Percentiles rank a stretch among this genome's conserved stretches.
Conservation (phyloP, 1,140 invertebrate genomes). For the Lucilia sericata region DNA sequence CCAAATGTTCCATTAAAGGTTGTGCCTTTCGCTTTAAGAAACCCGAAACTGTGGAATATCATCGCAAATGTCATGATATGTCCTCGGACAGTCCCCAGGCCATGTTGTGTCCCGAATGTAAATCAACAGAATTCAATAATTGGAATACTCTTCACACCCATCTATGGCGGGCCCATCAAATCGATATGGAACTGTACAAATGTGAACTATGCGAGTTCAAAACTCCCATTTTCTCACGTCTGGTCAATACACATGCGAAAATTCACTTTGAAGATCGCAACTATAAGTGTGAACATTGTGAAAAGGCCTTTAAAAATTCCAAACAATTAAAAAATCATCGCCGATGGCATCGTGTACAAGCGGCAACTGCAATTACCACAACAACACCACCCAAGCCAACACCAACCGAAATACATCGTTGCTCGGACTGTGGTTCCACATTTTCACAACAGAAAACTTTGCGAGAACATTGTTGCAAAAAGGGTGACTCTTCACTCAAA, state of each 20-base stretch:
- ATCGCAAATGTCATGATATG: constrained; percentile 73
- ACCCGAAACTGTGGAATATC: constrained; percentile 69
- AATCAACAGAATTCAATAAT: constrained; percentile 66
- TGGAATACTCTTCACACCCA: constrained; percentile 79
- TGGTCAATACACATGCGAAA: constrained; percentile 77
- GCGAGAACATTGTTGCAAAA: constrained; percentile 61
- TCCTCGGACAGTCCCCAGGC: constrained; percentile 56
- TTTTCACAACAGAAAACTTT: constrained; percentile 64
- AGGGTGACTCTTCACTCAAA: constrained; percentile 69
- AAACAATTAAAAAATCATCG: constrained; percentile 80
- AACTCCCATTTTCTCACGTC: constrained; percentile 73
- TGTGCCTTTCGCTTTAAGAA: constrained; percentile 65
- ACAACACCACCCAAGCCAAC: not conserved
- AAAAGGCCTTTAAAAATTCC: constrained; percentile 81
- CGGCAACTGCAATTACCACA: constrained; percentile 74
- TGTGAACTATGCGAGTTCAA: constrained; percentile 77
- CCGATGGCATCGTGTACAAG: constrained; percentile 69
- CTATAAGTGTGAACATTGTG: constrained; percentile 76
- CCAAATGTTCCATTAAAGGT: constrained; percentile 61
- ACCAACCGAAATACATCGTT: constrained; percentile 54
- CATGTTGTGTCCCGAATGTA: constrained; percentile 78
- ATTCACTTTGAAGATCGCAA: constrained; percentile 76
- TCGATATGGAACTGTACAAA: constrained; percentile 81
- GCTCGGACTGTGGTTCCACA: constrained; percentile 58
- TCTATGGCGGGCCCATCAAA: constrained; percentile 79